phyloP scores from a whole-genome alignment of 2,888 invertebrate species.

The Bruchidius siliquastri region DNA sequence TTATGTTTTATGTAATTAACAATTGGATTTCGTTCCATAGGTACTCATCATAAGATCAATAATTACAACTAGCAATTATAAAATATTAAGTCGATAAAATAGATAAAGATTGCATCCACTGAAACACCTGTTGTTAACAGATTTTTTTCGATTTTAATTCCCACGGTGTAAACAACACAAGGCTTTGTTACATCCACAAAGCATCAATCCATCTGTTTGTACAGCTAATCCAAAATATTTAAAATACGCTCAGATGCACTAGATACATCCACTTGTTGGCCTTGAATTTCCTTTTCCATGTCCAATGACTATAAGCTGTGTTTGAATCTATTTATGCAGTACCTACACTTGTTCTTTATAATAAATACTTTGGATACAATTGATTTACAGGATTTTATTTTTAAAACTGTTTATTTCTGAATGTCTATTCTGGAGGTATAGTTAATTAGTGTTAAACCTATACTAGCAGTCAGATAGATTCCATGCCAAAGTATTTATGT shows the following conservation, averaged over 20 bases:
- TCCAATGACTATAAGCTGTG: background rate
- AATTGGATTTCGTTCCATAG: too few species aligned
- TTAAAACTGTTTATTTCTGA: background rate
- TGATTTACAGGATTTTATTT: background rate
- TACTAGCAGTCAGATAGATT: background rate
- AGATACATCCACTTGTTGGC: background rate
- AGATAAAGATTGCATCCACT: background rate
- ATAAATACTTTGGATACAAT: background rate
- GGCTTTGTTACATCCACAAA: background rate
- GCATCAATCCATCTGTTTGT: background rate
- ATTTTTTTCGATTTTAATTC: background rate
- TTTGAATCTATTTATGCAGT: background rate
- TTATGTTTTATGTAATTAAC: too few species aligned
- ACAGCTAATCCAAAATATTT: background rate
- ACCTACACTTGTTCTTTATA: background rate
- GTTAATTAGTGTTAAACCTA: background rate
- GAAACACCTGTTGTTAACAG: background rate
- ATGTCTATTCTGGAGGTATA: background rate
- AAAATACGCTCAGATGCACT: background rate
- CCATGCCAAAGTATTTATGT: background rate
- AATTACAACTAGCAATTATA: too few species aligned
- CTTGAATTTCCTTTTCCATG: background rate
- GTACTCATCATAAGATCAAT: too few species aligned
- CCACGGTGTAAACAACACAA: background rate
- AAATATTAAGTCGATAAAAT: too few species aligned